These are phyloP conservation scores for Zaprionus tsacasi DNA, from an alignment of 1,140 invertebrate genomes.

Conservation along the genomic window DNA sequence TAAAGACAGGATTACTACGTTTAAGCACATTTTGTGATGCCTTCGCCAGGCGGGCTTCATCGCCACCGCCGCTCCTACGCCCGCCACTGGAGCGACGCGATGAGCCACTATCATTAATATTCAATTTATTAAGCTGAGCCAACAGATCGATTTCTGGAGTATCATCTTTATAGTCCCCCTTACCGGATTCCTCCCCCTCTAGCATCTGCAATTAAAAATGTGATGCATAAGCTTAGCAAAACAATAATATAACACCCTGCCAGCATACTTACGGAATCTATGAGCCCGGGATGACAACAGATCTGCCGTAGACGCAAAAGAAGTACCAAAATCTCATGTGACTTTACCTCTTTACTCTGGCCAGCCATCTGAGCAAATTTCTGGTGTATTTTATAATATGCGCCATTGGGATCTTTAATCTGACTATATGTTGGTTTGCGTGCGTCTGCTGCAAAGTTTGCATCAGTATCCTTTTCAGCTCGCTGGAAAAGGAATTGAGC, in stretches of 20 bases:
- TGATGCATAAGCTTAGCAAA: neutral
- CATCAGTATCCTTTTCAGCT: conserved; percentile 87
- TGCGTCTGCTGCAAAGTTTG: conserved; percentile 52
- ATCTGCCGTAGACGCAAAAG: conserved; percentile 93
- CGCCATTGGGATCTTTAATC: conserved; percentile 84
- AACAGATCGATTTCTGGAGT: conserved; percentile 86
- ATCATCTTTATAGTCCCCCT: conserved; percentile 76
- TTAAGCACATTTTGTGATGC: conserved; percentile 86
- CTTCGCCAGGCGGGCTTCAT: conserved; percentile 80
- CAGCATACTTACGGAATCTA: conserved; percentile 83
- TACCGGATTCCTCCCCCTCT: conserved; percentile 84
- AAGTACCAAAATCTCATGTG: conserved; percentile 92
- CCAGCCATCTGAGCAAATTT: conserved; percentile 86
- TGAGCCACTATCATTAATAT: conserved; percentile 84
- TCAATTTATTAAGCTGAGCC: conserved; percentile 86
- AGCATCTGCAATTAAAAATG: conserved; percentile 85
- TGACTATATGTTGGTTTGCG: conserved; percentile 69
- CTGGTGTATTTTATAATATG: conserved; percentile 86
- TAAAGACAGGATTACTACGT: conserved; percentile 89
- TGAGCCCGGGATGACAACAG: conserved; percentile 94
- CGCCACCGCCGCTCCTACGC: conserved; percentile 25
- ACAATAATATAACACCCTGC: neutral
- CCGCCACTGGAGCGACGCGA: conserved; percentile 1
- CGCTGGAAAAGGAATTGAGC: conserved; percentile 90
- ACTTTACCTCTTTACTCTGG: conserved; percentile 87